Percentiles rank a stretch among this genome's conserved stretches.
Conservation (phyloP, 2,113 vertebrate genomes). For the Channa argus region DNA sequence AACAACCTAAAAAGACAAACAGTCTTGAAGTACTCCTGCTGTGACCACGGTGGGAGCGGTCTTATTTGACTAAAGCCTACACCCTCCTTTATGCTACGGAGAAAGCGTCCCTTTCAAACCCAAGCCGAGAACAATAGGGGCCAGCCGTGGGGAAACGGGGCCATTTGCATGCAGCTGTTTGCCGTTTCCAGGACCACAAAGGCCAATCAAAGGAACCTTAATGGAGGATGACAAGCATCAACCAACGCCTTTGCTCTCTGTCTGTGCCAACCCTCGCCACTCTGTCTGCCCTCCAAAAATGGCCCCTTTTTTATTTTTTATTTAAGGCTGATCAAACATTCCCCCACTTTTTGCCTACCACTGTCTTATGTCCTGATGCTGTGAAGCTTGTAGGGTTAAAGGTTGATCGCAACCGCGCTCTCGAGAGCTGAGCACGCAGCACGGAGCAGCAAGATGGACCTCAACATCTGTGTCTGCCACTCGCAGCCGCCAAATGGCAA, state of each 20-base stretch:
- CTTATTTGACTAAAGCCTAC: conserved; percentile 87
- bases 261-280: conserved; percentile 67
- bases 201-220: conserved; percentile 90
- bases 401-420: conserved; percentile 44
- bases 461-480: conserved; percentile 46
- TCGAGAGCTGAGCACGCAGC: conserved; percentile 16
- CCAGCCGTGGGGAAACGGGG: conserved; percentile 84
- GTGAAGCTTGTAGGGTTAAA: conserved; percentile 57
- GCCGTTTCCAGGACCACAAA: conserved; percentile 93
- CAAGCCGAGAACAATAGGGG: conserved; percentile 89
- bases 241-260: conserved; percentile 79
- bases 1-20: conserved; percentile 84
- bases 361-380: conserved; percentile 23
- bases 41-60: conserved; percentile 86
- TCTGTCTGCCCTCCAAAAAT: conserved; percentile 64
- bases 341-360: conserved; percentile 39
- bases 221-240: conserved; percentile 89
- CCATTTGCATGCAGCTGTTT: conserved; percentile 98
- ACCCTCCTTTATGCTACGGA: conserved; percentile 86
- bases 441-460: conserved; percentile 34
- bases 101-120: conserved; percentile 92
- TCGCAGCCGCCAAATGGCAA: conserved; percentile 45
- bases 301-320: conserved; percentile 45
- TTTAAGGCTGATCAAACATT: conserved; percentile 62
- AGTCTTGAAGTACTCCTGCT: conserved; percentile 86